These are phyloP conservation scores for Netelia fuscicornis DNA, from an alignment of 2,888 invertebrate species.

Conservation along the genomic window DNA sequence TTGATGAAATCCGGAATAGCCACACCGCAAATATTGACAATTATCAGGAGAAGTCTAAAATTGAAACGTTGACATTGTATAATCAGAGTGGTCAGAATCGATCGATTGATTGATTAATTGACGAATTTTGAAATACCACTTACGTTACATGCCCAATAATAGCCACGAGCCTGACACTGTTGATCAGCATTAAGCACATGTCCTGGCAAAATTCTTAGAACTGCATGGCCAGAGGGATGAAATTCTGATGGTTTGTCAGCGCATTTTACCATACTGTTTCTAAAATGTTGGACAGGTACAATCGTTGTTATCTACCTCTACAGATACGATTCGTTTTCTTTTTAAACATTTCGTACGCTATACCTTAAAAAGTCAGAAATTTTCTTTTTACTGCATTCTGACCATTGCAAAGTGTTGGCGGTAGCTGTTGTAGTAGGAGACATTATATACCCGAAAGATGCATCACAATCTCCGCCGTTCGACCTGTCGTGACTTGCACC, in stretches of 20 bases:
- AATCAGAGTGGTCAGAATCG: too few species aligned
- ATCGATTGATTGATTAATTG: too few species aligned
- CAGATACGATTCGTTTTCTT: neutral
- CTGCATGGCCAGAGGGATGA: neutral
- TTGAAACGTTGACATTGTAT: neutral
- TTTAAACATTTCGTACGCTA: neutral
- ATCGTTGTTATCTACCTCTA: neutral
- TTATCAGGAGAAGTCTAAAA: neutral
- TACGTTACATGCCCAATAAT: neutral
- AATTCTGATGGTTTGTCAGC: neutral
- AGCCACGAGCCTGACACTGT: constrained; percentile 1
- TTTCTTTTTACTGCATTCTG: neutral
- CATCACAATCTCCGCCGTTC: neutral
- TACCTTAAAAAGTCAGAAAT: neutral
- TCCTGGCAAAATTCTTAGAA: neutral
- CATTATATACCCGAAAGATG: constrained; percentile 12
- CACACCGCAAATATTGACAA: neutral
- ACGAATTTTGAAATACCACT: neutral
- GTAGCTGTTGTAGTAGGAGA: neutral
- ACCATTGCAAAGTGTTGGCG: neutral
- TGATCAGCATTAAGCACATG: neutral
- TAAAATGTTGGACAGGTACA: neutral
- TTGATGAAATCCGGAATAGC: neutral
- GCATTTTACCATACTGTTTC: neutral
- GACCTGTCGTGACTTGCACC: neutral